These are phyloP conservation scores for Pholis gunnellus DNA, from an alignment of 2,113 vertebrate genomes.

Conservation along the genomic window DNA sequence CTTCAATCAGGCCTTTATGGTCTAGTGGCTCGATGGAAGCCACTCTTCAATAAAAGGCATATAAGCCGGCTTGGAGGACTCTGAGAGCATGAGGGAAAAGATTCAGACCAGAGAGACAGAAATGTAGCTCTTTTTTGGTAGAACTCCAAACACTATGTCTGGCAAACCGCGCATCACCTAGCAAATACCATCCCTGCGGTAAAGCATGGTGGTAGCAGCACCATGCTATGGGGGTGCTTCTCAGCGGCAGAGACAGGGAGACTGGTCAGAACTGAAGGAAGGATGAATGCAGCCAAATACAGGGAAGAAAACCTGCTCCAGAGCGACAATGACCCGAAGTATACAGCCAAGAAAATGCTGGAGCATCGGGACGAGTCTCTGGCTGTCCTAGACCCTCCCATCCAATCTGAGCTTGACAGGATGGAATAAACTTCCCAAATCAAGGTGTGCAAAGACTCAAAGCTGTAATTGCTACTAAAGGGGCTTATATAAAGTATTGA, in stretches of 20 bases:
- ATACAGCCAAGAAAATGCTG: neutral
- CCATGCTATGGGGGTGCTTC: neutral
- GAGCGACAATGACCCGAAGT: neutral
- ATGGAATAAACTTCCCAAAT: neutral
- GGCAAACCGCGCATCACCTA: neutral
- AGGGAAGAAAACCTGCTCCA: neutral
- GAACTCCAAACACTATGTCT: neutral
- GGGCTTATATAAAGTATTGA: neutral
- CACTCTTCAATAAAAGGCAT: neutral
- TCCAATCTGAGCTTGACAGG: neutral
- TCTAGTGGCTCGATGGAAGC: neutral
- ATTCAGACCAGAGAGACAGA: neutral
- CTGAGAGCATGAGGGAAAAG: neutral
- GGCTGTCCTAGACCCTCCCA: neutral
- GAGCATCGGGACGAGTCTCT: neutral
- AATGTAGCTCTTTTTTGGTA: neutral
- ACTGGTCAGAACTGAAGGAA: neutral
- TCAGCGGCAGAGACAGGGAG: neutral
- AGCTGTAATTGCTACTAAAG: neutral
- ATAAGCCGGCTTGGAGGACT: neutral
- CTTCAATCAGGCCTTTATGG: neutral
- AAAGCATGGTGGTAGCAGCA: neutral
- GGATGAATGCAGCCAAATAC: neutral
- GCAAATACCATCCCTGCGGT: neutral
- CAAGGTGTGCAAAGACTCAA: neutral